Conservation (phyloP, 2,113 vertebrate genomes). For the Rhegmatorhina hoffmannsi region DNA sequence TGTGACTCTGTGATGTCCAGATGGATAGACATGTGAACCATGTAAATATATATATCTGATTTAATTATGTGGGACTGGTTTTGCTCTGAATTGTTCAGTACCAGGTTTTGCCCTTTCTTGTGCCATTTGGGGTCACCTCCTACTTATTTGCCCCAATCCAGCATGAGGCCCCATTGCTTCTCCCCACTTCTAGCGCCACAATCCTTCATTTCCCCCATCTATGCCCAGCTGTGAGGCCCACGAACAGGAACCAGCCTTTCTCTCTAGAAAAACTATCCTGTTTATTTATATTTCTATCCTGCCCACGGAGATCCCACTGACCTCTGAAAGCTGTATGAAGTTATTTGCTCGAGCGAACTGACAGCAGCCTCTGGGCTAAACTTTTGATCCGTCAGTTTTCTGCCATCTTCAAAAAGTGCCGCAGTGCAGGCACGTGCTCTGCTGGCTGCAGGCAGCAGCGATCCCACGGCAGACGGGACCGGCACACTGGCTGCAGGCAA, state of each 20-base stretch:
- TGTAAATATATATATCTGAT: neutral
- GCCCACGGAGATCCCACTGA: neutral
- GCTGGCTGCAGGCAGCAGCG: neutral
- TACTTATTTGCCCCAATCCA: neutral
- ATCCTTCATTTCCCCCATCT: neutral
- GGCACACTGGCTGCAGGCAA: fast-evolving
- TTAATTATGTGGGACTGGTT: fast-evolving
- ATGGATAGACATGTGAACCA: neutral
- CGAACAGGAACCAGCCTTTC: neutral
- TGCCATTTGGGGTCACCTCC: neutral
- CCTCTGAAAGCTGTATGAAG: constrained; percentile 27
- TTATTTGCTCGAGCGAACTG: constrained; percentile 57
- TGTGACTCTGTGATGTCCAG: neutral
- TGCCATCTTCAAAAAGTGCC: constrained; percentile 26
- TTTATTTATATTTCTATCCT: neutral
- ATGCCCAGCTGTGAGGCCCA: neutral
- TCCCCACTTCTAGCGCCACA: neutral
- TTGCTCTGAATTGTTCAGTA: neutral
- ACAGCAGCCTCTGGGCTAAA: constrained; percentile 73
- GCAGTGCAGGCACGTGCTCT: neutral
- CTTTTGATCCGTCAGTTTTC: constrained; percentile 65
- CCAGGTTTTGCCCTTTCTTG: neutral
- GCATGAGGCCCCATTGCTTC: neutral
- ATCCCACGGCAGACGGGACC: neutral
- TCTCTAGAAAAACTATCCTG: neutral